Base-by-base conservation (phyloP, 1,140 invertebrate species). In the Lasioglossum albipes region DNA sequence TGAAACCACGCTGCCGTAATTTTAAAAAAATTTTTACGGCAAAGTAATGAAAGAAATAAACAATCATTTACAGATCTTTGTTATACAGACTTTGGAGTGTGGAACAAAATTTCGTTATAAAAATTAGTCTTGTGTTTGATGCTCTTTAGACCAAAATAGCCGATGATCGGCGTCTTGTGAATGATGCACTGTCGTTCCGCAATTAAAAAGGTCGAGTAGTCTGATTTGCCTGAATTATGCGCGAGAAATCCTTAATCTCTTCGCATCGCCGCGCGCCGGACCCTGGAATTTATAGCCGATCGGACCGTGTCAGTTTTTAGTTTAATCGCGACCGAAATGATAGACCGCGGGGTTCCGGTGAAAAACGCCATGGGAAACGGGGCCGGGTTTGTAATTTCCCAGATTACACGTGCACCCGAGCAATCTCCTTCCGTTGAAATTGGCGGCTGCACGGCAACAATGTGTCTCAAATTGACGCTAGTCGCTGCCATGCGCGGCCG, bases 371-470 rank as follows among this genome's bases (percentile, higher is more conserved):
- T 6, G 66, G 66, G 66, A 52, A 45, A 45, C 66, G 36, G 13
- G 31, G 65, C 45, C 45, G n/a, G n/a, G 18, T 20, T n/a, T 22
- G 42, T 49, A 68, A 68, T 68, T 68, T 49, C 27, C 66, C 42
- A 49, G 45, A 68, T 49, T 68, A 27, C 42, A 49, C 10, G 42
- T n/a, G n/a, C 9, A 12, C n/a, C 45, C n/a, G 66, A 16, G 36
- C 45, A 68, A 68, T 68, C 22, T 67, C n/a, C 42, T 49, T 22
- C 10, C 22, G n/a, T 22, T 52, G 42, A 68, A 52, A 68, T 68
- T 68, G 66, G 42, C 22, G 66, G 45, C 66, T 68, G 45, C 10
- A 22, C n/a, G 42, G n/a, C n/a, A n/a, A 27, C n/a, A 68, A 68
- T 49, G 42, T 68, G 22, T 68, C 42, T 52, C 42, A n/a, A 49